These are phyloP conservation scores for Chrysomallon squamiferum DNA, from an alignment of 1,140 invertebrate species.

Conservation along the genomic window DNA sequence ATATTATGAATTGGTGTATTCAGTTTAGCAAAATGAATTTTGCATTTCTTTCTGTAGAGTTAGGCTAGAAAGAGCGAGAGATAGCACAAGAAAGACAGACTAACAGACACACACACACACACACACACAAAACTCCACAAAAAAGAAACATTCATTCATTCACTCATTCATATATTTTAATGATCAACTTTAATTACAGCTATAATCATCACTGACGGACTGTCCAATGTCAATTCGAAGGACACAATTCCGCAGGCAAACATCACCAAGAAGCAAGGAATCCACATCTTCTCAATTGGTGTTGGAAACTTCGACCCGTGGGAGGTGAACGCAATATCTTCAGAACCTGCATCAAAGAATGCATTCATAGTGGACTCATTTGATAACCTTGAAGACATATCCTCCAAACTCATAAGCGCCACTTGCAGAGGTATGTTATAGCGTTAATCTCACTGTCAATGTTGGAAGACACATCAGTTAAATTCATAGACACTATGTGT, in stretches of 20 bases:
- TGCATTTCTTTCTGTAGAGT: too few relatives aligned
- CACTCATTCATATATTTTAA: too few relatives aligned
- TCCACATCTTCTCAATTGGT: slow-evolving; percentile 49
- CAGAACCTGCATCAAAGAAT: slow-evolving; percentile 35
- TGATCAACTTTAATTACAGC: slow-evolving; percentile 45
- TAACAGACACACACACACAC: too few relatives aligned
- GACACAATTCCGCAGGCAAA: slow-evolving; percentile 45
- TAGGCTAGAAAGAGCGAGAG: too few relatives aligned
- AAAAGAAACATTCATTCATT: too few relatives aligned
- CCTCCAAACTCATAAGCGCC: slow-evolving; percentile 27
- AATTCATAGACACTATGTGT: too few relatives aligned
- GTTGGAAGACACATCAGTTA: too few relatives aligned
- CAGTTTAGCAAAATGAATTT: too few relatives aligned
- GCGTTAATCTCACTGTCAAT: background rate
- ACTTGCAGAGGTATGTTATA: slow-evolving; percentile 38
- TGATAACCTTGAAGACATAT: slow-evolving; percentile 27
- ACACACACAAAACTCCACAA: too few relatives aligned
- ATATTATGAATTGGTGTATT: too few relatives aligned
- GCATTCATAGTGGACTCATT: slow-evolving; percentile 36
- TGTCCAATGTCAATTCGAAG: slow-evolving; percentile 49
- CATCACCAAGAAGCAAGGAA: slow-evolving; percentile 29
- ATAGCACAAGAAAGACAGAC: too few relatives aligned
- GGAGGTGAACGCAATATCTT: slow-evolving; percentile 46
- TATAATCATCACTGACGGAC: slow-evolving; percentile 53
- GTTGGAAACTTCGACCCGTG: slow-evolving; percentile 38